A percentile compares a stretch with the other conserved stretches of the same genome.
These are phyloP conservation scores for Homalodisca vitripennis DNA, from an alignment of 1,140 invertebrate genomes.

Conservation along the genomic window DNA sequence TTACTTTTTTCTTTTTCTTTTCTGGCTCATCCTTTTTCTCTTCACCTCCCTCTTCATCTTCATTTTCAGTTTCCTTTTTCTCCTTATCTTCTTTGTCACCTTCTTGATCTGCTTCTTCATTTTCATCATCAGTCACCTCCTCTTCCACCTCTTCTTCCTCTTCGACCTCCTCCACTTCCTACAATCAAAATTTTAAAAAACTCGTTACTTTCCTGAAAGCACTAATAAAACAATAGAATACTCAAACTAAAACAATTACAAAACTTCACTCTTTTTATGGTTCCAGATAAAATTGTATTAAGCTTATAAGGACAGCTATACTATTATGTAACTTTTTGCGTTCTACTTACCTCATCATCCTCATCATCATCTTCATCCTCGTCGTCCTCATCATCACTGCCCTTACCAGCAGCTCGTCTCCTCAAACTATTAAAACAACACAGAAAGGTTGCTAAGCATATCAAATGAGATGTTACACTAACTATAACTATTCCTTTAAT, in stretches of 20 bases:
- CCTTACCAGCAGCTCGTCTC: neutral
- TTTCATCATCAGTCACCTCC: constrained; percentile 28
- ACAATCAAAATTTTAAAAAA: neutral
- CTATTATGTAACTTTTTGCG: too few relatives aligned
- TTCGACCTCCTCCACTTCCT: constrained; percentile 25
- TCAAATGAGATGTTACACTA: too few relatives aligned
- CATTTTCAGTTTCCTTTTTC: constrained; percentile 25
- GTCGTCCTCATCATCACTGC: constrained; percentile 4
- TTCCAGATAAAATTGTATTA: neutral
- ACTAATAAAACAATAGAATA: too few relatives aligned
- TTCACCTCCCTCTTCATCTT: constrained; percentile 23
- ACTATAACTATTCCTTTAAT: too few relatives aligned
- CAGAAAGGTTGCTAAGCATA: too few relatives aligned
- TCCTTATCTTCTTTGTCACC: constrained; percentile 27
- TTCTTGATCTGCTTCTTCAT: constrained; percentile 31
- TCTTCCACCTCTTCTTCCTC: constrained; percentile 32
- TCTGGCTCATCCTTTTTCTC: constrained; percentile 27
- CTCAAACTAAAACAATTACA: too few relatives aligned
- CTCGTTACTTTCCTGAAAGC: neutral
- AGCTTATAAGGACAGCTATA: neutral
- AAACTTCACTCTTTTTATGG: too few relatives aligned
- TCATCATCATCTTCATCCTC: neutral
- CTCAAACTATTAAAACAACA: neutral
- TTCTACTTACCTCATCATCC: too few relatives aligned
- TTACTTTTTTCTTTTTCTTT: constrained; percentile 24